Conservation (phyloP, 2,797 vertebrate species). For the Menidia menidia region DNA sequence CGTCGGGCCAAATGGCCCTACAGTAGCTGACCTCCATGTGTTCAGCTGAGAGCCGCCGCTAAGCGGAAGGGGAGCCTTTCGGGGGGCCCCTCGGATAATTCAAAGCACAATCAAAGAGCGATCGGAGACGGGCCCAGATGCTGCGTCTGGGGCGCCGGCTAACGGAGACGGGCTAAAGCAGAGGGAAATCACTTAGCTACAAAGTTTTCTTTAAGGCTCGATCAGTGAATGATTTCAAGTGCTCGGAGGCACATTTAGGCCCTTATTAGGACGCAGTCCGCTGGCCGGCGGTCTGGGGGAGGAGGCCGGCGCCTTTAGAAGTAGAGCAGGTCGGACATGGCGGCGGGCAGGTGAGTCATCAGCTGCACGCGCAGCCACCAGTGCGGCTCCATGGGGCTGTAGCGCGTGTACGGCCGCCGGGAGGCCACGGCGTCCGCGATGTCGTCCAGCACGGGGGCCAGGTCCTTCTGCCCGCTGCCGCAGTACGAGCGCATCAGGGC, state of each 20-base stretch:
- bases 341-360: conserved; percentile 86
- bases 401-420: conserved; percentile 81
- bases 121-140: not conserved
- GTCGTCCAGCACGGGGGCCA: conserved; percentile 80
- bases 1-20: conserved; percentile 40
- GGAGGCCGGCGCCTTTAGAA: conserved; percentile 55
- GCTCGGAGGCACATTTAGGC: conserved; percentile 27
- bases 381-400: conserved; percentile 86
- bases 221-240: conserved; percentile 60
- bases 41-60: conserved; percentile 50
- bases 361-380: conserved; percentile 88
- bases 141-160: not conserved
- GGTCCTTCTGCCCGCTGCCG: conserved; percentile 80
- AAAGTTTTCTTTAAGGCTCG: conserved; percentile 46
- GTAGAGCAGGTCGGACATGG: conserved; percentile 86
- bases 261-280: conserved; percentile 2
- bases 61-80: conserved; percentile 50
- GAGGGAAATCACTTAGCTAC: conserved; percentile 43
- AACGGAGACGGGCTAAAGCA: conserved; percentile 25
- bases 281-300: not conserved
- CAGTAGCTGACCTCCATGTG: conserved; percentile 51
- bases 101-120: conserved; percentile 2
- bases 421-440: conserved; percentile 85
- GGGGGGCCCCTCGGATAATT: conserved; percentile 16
- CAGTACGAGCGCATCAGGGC: conserved; percentile 85